Evolutionary conservation across 2,888 invertebrate species (phyloP).

Genomic region (Epinotia bilunana): DNA sequence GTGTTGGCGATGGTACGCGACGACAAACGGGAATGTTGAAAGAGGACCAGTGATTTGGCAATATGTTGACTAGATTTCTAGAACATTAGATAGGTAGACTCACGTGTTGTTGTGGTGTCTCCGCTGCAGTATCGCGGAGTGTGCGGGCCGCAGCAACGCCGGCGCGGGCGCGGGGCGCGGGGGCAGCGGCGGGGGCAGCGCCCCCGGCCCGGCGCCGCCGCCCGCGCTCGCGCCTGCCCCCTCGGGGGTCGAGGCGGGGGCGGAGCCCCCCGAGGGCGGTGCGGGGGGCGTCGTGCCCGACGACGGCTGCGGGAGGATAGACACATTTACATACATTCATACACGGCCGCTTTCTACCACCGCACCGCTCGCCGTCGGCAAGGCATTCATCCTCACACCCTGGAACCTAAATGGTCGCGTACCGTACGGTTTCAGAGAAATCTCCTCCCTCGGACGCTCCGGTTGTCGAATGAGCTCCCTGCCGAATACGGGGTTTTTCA

Average conservation of each 20-base stretch:
- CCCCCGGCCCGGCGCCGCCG: constrained; percentile 38
- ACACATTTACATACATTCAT: background rate
- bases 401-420: too few relatives aligned
- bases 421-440: too few relatives aligned
- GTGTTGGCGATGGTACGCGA: too few relatives aligned
- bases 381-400: too few relatives aligned
- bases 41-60: too few relatives aligned
- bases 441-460: too few relatives aligned
- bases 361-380: too few relatives aligned
- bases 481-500: too few relatives aligned
- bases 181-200: constrained; percentile 67
- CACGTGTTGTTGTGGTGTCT: constrained; percentile 62
- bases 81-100: constrained; percentile 36
- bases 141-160: constrained; percentile 78
- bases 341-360: too few relatives aligned
- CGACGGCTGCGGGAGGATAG: constrained; percentile 1
- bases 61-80: too few relatives aligned
- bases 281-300: constrained; percentile 47
- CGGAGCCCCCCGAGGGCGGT: constrained; percentile 45
- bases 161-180: constrained; percentile 76
- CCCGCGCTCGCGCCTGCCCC: constrained; percentile 10
- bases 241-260: constrained; percentile 50
- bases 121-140: constrained; percentile 78
- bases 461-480: too few relatives aligned
- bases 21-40: too few relatives aligned